Evolutionary conservation across 2,797 vertebrate species (phyloP).

Genomic region (Sebastes paucispinis): DNA sequence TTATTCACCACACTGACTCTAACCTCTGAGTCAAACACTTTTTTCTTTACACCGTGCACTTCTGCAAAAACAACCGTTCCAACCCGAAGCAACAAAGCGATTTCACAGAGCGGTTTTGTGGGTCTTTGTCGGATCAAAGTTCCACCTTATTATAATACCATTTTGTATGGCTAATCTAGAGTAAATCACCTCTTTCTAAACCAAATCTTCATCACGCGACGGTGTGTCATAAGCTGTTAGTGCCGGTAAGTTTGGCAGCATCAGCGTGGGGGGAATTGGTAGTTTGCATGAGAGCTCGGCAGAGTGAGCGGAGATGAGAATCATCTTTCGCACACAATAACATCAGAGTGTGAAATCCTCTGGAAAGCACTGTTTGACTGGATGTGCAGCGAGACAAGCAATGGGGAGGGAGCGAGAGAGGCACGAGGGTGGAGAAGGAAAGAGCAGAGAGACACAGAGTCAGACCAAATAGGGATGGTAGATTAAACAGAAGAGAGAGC

Average conservation of each 20-base stretch:
- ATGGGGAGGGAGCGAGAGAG: background rate
- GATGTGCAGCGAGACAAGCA: conserved; percentile 32
- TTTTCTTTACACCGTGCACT: conserved; percentile 13
- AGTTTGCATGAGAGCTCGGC: conserved; percentile 53
- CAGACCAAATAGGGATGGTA: background rate
- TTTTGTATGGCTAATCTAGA: conserved; percentile 39
- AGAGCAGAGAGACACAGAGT: conserved; percentile 16
- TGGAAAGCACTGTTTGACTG: conserved; percentile 45
- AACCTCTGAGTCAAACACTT: conserved; percentile 37
- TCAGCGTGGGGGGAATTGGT: conserved; percentile 37
- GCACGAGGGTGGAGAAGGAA: background rate
- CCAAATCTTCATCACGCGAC: conserved; percentile 9
- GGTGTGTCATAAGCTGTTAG: conserved; percentile 59
- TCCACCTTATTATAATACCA: conserved; percentile 25
- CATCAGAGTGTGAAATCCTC: conserved; percentile 57
- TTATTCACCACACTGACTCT: conserved; percentile 40
- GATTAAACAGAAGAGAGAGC: conserved; percentile 23
- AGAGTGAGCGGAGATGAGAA: conserved; percentile 49
- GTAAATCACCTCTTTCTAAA: conserved; percentile 33
- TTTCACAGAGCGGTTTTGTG: conserved; percentile 11
- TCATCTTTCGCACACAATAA: conserved; percentile 57
- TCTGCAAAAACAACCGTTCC: conserved; percentile 37
- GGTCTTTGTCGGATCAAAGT: conserved; percentile 30
- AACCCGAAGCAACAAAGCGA: conserved; percentile 33
- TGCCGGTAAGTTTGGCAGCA: conserved; percentile 54